Conservation (phyloP, 2,113 vertebrate genomes). For the Entelurus aequoreus region DNA sequence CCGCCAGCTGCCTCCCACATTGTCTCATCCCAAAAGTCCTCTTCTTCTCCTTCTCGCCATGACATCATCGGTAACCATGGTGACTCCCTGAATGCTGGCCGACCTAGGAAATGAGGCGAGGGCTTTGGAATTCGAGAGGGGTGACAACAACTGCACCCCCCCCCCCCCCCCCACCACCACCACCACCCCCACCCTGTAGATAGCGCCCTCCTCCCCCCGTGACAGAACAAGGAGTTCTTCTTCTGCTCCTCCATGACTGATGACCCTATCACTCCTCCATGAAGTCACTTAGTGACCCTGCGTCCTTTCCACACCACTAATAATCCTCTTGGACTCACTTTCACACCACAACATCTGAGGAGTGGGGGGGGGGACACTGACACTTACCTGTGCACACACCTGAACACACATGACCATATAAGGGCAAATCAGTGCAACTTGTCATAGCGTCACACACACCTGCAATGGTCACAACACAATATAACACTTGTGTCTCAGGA, state of each 20-base stretch:
- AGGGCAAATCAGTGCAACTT: slow-evolving; percentile 44
- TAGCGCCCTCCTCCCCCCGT: slow-evolving; percentile 6
- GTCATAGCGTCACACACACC: slow-evolving; percentile 39
- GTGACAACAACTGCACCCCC: slow-evolving; percentile 29
- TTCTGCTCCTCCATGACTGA: slow-evolving; percentile 33
- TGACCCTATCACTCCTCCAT: slow-evolving; percentile 34
- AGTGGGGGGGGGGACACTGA: too few relatives aligned
- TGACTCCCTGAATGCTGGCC: slow-evolving; percentile 50
- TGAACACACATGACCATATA: slow-evolving; percentile 9
- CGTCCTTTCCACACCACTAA: slow-evolving; percentile 2
- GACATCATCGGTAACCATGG: slow-evolving; percentile 67
- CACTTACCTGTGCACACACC: slow-evolving; percentile 49
- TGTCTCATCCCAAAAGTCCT: slow-evolving; percentile 42
- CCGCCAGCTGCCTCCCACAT: slow-evolving; percentile 10
- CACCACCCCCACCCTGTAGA: neutral
- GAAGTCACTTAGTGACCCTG: slow-evolving; percentile 18
- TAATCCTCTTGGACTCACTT: neutral
- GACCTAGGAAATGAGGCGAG: slow-evolving; percentile 70
- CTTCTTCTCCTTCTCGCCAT: slow-evolving; percentile 40
- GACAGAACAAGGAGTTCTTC: slow-evolving; percentile 55
- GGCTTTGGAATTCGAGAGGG: slow-evolving; percentile 61
- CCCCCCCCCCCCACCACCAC: neutral
- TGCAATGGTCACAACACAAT: neutral
- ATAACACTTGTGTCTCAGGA: neutral
- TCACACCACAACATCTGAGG: too few relatives aligned